Evolutionary conservation across 2,888 invertebrate species (phyloP).

Genomic region (Phengaris arion): DNA sequence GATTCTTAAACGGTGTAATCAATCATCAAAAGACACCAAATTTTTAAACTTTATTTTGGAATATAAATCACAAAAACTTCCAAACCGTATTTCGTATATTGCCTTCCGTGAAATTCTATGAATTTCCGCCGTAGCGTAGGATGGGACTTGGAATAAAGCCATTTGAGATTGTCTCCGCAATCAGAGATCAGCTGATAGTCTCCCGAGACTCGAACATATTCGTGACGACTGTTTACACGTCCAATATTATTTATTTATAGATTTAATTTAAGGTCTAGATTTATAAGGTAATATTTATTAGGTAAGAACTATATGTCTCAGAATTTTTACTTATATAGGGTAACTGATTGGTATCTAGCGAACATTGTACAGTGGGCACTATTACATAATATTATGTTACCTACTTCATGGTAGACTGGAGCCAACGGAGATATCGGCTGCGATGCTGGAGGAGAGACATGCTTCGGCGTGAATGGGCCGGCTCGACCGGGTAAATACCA

Average conservation of each 20-base stretch:
- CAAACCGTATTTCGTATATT: background rate
- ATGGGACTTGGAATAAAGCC: conserved; percentile 4
- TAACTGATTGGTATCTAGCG: no score
- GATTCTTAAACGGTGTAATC: background rate
- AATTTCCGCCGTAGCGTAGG: background rate
- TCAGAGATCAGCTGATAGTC: conserved; percentile 1
- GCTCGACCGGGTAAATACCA: no score
- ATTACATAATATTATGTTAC: no score
- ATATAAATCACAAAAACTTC: background rate
- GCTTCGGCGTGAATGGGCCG: no score
- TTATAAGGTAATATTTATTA: background rate
- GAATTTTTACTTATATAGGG: background rate
- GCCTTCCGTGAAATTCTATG: conserved; percentile 2
- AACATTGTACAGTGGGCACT: no score
- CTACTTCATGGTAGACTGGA: no score
- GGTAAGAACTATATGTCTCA: background rate
- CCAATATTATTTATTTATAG: background rate
- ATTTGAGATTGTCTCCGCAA: background rate
- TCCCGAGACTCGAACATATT: background rate
- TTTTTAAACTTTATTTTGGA: background rate
- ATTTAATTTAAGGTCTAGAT: background rate
- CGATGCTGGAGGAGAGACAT: no score
- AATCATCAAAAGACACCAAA: background rate
- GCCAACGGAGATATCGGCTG: no score
- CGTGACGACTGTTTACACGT: conserved; percentile 13